Evolutionary conservation across 53 echinoderm and acorn worm species (phyloP).

Genomic region (Apostichopus leukothele): DNA sequence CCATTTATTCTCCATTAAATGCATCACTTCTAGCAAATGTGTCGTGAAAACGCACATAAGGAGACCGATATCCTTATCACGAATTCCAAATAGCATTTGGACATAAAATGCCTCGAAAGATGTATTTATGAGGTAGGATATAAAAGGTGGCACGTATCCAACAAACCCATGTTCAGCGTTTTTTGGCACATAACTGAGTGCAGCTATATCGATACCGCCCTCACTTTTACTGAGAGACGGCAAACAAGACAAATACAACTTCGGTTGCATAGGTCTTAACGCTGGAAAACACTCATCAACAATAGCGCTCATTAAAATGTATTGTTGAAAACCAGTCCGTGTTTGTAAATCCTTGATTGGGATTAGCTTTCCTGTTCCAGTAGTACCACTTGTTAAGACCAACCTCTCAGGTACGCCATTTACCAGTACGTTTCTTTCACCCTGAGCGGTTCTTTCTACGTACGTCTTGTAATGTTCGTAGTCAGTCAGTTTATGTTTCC

Average conservation of each 20-base stretch:
- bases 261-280: background rate
- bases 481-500: background rate
- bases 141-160: background rate
- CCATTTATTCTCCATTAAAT: constrained; percentile 15
- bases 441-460: background rate
- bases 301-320: background rate
- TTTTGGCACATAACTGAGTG: background rate
- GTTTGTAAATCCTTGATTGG: background rate
- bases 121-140: background rate
- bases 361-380: background rate
- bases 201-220: background rate
- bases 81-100: background rate
- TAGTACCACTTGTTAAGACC: constrained; percentile 1
- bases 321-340: background rate
- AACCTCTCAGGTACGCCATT: constrained; percentile 4
- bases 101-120: constrained; percentile 10
- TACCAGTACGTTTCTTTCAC: background rate
- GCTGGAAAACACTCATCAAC: background rate
- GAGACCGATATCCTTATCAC: background rate
- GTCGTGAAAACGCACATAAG: background rate
- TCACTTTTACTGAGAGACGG: background rate
- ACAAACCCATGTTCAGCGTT: too few species aligned
- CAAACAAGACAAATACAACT: background rate
- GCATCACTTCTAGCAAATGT: constrained; percentile 8
- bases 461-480: constrained; percentile 28